These are phyloP conservation scores for Aleiodes testaceus DNA, from an alignment of 2,888 invertebrate genomes.

Conservation along the genomic window DNA sequence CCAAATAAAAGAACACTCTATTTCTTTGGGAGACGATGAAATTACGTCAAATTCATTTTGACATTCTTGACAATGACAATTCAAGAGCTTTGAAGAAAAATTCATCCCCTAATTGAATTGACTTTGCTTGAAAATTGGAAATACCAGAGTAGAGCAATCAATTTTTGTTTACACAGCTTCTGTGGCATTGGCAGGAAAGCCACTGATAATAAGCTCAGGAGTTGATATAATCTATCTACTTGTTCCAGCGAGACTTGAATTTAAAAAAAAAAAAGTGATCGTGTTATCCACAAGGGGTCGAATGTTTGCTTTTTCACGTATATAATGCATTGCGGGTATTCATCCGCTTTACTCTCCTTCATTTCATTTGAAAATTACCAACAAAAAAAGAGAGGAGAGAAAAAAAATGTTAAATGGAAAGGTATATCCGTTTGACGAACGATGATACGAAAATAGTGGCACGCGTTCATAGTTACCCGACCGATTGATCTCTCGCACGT, in stretches of 20 bases:
- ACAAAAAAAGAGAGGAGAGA: conserved; percentile 15
- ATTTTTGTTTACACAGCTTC: conserved; percentile 53
- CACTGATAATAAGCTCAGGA: conserved; percentile 21
- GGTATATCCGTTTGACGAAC: conserved; percentile 54
- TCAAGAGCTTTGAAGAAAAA: conserved; percentile 17
- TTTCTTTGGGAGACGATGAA: too few species aligned
- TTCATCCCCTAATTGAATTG: neutral
- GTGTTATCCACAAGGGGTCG: conserved; percentile 29
- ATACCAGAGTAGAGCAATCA: conserved; percentile 1
- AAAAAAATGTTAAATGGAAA: conserved; percentile 24
- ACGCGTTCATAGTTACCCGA: conserved; percentile 63
- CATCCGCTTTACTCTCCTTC: conserved; percentile 39
- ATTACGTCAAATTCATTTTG: too few species aligned
- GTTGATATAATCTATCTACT: conserved; percentile 30
- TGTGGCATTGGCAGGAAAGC: conserved; percentile 54
- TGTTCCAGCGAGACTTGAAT: conserved; percentile 10
- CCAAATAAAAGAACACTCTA: neutral
- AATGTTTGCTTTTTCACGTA: conserved; percentile 53
- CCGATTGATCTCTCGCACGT: conserved; percentile 72
- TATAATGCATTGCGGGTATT: conserved; percentile 26
- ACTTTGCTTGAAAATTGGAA: neutral
- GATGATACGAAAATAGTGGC: conserved; percentile 72
- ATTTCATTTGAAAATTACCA: conserved; percentile 24
- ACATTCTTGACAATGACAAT: neutral
- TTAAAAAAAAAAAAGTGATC: conserved; percentile 10